These are phyloP conservation scores for pig (Sus scrofa) DNA, from an alignment of 2,113 vertebrate species.

Conservation along the genomic window T2T-Sscrofa CM000812.6:201034501-201035000, in stretches of 20 bases:
- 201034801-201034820: conserved; percentile 36
- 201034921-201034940: conserved; percentile 60
- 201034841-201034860: background rate
- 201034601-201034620: background rate
- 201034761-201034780: background rate
- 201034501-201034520: conserved; percentile 54
- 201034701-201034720: background rate
- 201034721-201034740: background rate
- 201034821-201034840: background rate
- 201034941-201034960: conserved; percentile 58
- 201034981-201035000: conserved; percentile 61
- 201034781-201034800: conserved; percentile 37
- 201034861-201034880: conserved; percentile 55
- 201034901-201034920: conserved; percentile 36
- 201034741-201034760: background rate
- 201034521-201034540: conserved; percentile 2
- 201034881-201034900: conserved; percentile 72
- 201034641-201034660: background rate
- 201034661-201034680: background rate
- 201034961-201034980: conserved; percentile 78
- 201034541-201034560: conserved; percentile 46
- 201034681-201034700: background rate
- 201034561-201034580: background rate
- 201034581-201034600: background rate
- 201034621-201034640: background rate